Conservation (phyloP, 2,113 vertebrate species). For the Lepus europaeus region DNA sequence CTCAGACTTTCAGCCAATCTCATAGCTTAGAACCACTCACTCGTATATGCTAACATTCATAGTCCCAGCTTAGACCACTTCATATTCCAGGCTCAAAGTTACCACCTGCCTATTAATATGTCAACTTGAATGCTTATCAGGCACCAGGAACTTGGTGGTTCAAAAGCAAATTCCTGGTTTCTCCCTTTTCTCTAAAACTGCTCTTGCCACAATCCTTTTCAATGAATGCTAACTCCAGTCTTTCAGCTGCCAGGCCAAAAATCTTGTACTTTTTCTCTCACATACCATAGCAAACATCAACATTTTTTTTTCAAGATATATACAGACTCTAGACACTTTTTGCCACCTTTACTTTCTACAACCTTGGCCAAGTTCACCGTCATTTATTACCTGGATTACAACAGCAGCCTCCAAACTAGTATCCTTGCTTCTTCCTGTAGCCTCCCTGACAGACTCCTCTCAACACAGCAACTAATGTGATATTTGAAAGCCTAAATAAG, state of each 20-base stretch:
- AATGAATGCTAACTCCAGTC: not conserved
- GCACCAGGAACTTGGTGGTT: not conserved
- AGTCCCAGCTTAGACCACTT: not conserved
- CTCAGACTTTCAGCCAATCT: not conserved
- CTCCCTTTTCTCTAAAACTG: not conserved
- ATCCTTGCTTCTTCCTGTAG: not conserved
- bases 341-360: not conserved
- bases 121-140: not conserved
- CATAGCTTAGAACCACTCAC: not conserved
- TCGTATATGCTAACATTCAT: not conserved
- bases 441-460: not conserved
- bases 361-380: not conserved
- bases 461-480: not conserved
- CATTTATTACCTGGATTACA: not conserved
- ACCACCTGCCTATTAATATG: not conserved
- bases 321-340: not conserved
- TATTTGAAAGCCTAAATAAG: constrained; percentile 3
- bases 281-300: not conserved
- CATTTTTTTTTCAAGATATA: constrained; percentile 19
- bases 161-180: constrained; percentile 27
- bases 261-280: not conserved
- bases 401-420: not conserved
- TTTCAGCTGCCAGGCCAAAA: not conserved
- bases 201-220: not conserved
- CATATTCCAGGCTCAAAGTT: not conserved